Evolutionary conservation across 2,797 vertebrate species (phyloP).

Genomic region (Poecilia velifera): DNA sequence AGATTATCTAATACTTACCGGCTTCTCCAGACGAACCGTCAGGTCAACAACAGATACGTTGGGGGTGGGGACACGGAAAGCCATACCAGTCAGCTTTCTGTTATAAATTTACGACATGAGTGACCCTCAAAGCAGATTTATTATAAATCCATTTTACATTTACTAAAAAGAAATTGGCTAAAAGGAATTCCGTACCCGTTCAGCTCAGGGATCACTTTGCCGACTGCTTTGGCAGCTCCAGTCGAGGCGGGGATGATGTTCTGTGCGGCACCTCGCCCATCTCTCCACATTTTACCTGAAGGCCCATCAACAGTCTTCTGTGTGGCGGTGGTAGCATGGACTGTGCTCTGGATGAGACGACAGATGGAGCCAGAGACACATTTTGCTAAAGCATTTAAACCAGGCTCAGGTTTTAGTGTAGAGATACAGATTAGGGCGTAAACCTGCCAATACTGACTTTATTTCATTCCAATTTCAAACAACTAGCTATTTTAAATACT

Average conservation of each 20-base stretch:
- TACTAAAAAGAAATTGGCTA: background rate
- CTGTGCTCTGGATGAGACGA: constrained; percentile 86
- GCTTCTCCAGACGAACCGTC: constrained; percentile 93
- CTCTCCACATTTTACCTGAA: constrained; percentile 95
- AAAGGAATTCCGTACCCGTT: constrained; percentile 83
- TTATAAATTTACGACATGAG: background rate
- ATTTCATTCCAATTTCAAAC: background rate
- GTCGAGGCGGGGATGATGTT: constrained; percentile 99
- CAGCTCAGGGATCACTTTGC: constrained; percentile 97
- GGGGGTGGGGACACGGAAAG: constrained; percentile 96
- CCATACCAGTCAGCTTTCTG: constrained; percentile 98
- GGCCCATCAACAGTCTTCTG: constrained; percentile 98
- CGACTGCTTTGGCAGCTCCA: constrained; percentile 95
- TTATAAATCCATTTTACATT: too few species aligned
- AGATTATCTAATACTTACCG: constrained; percentile 81
- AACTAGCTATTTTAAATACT: background rate
- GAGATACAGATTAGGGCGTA: background rate
- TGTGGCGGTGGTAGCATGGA: constrained; percentile 95
- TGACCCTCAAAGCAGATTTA: background rate
- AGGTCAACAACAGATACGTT: constrained; percentile 97
- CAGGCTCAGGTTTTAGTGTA: background rate
- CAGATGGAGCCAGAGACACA: background rate
- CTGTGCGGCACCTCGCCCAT: constrained; percentile 93
- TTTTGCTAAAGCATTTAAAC: background rate
- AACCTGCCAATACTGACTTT: background rate